Evolutionary conservation across 2,888 invertebrate genomes (phyloP).

Genomic region (Parnassius smintheus): DNA sequence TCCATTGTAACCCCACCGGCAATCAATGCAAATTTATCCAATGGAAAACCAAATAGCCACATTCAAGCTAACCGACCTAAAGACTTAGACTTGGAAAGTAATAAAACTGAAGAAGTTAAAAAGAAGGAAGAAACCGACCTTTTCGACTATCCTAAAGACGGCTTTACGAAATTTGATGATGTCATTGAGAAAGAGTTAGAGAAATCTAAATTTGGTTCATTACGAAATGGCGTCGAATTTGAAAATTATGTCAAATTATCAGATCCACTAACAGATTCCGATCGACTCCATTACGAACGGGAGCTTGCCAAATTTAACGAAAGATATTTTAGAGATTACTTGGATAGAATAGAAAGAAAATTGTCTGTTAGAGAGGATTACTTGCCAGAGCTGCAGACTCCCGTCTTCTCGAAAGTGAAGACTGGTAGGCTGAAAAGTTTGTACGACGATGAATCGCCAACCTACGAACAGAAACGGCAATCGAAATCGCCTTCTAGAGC

Average conservation of each 20-base stretch:
- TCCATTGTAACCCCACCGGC: constrained; percentile 49
- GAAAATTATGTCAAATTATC: constrained; percentile 68
- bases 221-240: constrained; percentile 63
- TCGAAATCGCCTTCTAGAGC: constrained; percentile 63
- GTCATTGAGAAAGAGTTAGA: constrained; percentile 57
- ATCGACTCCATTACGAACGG: constrained; percentile 65
- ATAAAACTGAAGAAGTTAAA: constrained; percentile 41
- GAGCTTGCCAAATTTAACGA: constrained; percentile 74
- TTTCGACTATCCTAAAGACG: constrained; percentile 53
- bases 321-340: constrained; percentile 63
- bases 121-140: constrained; percentile 50
- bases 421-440: constrained; percentile 59
- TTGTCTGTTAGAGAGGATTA: constrained; percentile 67
- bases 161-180: constrained; percentile 54
- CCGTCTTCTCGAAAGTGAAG: constrained; percentile 72
- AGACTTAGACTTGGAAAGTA: constrained; percentile 58
- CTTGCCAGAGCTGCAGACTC: constrained; percentile 72
- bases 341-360: constrained; percentile 62
- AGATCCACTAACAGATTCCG: constrained; percentile 63
- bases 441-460: constrained; percentile 64
- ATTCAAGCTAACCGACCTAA: constrained; percentile 59
- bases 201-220: constrained; percentile 71
- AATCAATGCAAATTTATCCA: constrained; percentile 43
- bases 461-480: constrained; percentile 54
- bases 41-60: constrained; percentile 47